Conservation (phyloP, 1,140 invertebrate species). For the Drosophila chauvacae region DNA sequence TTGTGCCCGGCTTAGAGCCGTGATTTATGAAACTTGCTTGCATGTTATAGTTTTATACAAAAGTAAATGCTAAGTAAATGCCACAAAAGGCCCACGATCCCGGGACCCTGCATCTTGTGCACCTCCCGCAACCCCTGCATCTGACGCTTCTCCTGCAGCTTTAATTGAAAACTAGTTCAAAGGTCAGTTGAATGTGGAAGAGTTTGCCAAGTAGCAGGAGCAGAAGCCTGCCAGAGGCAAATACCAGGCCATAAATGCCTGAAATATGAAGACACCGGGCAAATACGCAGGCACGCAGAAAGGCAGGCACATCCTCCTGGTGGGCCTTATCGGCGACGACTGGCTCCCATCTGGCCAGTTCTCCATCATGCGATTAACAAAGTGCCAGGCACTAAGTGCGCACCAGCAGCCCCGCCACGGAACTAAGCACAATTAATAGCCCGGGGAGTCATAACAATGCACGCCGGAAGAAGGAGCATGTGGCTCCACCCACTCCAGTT, state of each 20-base stretch:
- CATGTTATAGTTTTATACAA: slow-evolving; percentile 77
- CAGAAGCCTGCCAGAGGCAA: slow-evolving; percentile 31
- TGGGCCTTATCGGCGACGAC: slow-evolving; percentile 25
- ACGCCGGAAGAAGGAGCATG: slow-evolving; percentile 31
- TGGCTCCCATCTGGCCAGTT: slow-evolving; percentile 36
- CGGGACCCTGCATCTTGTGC: neutral
- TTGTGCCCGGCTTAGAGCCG: slow-evolving; percentile 72
- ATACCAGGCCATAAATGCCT: slow-evolving; percentile 52
- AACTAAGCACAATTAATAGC: slow-evolving; percentile 82
- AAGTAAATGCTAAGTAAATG: slow-evolving; percentile 81
- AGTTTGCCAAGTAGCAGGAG: slow-evolving; percentile 23
- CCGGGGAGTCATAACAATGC: slow-evolving; percentile 60
- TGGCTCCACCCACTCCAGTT: slow-evolving; percentile 12
- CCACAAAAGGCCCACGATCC: slow-evolving; percentile 61
- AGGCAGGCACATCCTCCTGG: slow-evolving; percentile 17
- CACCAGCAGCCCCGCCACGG: slow-evolving; percentile 26
- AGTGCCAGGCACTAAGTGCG: slow-evolving; percentile 74
- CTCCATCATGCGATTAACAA: slow-evolving; percentile 76
- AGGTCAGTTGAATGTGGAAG: slow-evolving; percentile 67
- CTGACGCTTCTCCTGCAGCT: slow-evolving; percentile 43
- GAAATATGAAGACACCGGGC: slow-evolving; percentile 68
- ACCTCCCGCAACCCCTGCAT: neutral
- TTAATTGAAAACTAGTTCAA: slow-evolving; percentile 80
- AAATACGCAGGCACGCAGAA: slow-evolving; percentile 29
- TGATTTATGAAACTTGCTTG: slow-evolving; percentile 82